phyloP scores from a whole-genome alignment of 2,797 vertebrate genomes.

The Selene dorsalis region DNA sequence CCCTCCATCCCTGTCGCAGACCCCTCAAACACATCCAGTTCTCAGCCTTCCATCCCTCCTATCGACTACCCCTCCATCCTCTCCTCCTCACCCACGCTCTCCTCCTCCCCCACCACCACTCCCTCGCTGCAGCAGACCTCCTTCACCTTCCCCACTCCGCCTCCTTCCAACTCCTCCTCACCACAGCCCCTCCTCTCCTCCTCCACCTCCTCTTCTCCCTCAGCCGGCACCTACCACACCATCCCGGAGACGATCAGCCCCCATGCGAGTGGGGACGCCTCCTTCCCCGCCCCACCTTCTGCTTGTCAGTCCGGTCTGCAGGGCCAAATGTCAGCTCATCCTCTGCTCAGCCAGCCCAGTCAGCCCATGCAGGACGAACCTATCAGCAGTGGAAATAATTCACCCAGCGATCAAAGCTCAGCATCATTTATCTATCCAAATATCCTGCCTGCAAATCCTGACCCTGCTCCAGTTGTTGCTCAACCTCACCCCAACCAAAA shows the following conservation, averaged over 20 bases:
- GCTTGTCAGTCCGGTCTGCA: slow-evolving; percentile 58
- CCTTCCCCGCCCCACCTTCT: slow-evolving; percentile 53
- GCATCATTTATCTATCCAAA: slow-evolving; percentile 61
- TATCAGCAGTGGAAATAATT: slow-evolving; percentile 23
- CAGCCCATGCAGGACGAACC: slow-evolving; percentile 55
- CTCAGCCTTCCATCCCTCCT: slow-evolving; percentile 52
- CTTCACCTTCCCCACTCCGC: slow-evolving; percentile 68
- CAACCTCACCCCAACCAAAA: slow-evolving; percentile 41
- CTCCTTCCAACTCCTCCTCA: slow-evolving; percentile 67
- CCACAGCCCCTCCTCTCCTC: slow-evolving; percentile 69
- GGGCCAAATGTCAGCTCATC: slow-evolving; percentile 57
- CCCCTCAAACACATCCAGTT: slow-evolving; percentile 39
- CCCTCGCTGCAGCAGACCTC: slow-evolving; percentile 66
- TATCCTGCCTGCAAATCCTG: slow-evolving; percentile 31
- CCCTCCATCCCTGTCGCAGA: slow-evolving; percentile 50
- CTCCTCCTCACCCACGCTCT: slow-evolving; percentile 61
- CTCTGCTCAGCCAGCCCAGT: slow-evolving; percentile 55
- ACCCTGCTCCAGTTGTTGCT: slow-evolving; percentile 18
- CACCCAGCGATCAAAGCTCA: slow-evolving; percentile 54
- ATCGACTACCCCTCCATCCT: slow-evolving; percentile 68
- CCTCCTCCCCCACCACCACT: slow-evolving; percentile 55
- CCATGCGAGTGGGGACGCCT: slow-evolving; percentile 57
- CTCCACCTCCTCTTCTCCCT: slow-evolving; percentile 43
- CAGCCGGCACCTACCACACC: slow-evolving; percentile 60
- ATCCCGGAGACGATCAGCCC: slow-evolving; percentile 65